These are phyloP conservation scores for Acronicta psi DNA, from an alignment of 2,888 invertebrate genomes.

Conservation along the genomic window DNA sequence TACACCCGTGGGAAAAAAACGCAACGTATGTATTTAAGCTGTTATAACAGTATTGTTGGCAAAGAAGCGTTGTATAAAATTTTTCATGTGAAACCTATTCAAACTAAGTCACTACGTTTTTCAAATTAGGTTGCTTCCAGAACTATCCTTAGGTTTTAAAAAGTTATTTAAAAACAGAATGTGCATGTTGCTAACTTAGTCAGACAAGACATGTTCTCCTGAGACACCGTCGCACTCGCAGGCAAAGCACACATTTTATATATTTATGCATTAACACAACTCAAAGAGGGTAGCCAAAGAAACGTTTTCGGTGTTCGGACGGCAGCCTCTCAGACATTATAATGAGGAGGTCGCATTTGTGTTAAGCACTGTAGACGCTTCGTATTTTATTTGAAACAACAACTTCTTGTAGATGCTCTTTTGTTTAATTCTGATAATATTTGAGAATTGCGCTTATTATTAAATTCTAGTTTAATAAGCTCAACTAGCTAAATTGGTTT, in stretches of 20 bases:
- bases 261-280: slow-evolving; percentile 69
- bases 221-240: slow-evolving; percentile 24
- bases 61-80: no score
- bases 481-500: no score
- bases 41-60: no score
- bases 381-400: slow-evolving; percentile 37
- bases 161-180: not conserved
- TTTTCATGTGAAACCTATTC: no score
- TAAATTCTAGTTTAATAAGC: not conserved
- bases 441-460: no score
- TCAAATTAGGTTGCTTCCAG: no score
- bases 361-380: slow-evolving; percentile 62
- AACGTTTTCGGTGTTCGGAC: slow-evolving; percentile 73
- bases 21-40: no score
- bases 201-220: slow-evolving; percentile 44
- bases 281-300: slow-evolving; percentile 71
- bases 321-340: slow-evolving; percentile 79
- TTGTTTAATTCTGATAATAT: not conserved
- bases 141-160: no score
- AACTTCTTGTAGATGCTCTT: slow-evolving; percentile 1
- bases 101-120: no score
- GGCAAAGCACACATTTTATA: slow-evolving; percentile 63
- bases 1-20: no score
- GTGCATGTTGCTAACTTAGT: slow-evolving; percentile 3
- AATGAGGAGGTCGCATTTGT: slow-evolving; percentile 73